Evolutionary conservation across 2,888 invertebrate species (phyloP), one percentile per base, ranked within the genome.

Genomic region (Odontocolon sp.): DNA sequence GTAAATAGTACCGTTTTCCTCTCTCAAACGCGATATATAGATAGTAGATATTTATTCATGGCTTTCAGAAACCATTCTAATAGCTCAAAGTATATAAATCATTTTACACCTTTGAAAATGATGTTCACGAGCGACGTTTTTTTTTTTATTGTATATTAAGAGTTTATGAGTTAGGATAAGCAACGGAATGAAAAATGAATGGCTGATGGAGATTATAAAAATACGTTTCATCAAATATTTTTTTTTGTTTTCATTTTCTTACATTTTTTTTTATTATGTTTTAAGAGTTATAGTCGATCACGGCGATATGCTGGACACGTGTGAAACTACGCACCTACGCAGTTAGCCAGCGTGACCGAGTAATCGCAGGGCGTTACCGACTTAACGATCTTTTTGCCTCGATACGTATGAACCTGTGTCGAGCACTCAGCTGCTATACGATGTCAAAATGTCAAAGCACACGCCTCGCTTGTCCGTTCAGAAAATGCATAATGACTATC

Each of bases 361-460:
- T 54, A 63, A 57, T 69, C 57, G 63, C 50, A 36, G 59, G 59
- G 61, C 70, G 72, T 64, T 45, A 33, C 66, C 2, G 64, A 59
- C 73, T 75, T 76, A 47, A 59, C 42, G 59, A 42, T 64, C 9
- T 50, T 64, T 50, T 38, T 36, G 23, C 47, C 23, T 47, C 11
- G 33, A 33, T 28, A 33, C 47, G 63, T 33, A 36, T 23, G 33
- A 23, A 47, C 21, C 61, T 42, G 31, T 33, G 21, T 4, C 31
- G 31, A 70, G 77, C 77, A 79, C 75, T 50, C 77, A 77, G 63
- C 72, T 66, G 69, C 74, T 67, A 56, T 69, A 61, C 78, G 79
- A 82, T 84, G 87, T 87, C 86, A 86, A 84, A 86, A 83, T 86
- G 85, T 84, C 87, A 85, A 80, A 78, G 84, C 81, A 77, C 81